Evolutionary conservation across 1,140 invertebrate species (phyloP).

Genomic region (Tetraneura akinire): DNA sequence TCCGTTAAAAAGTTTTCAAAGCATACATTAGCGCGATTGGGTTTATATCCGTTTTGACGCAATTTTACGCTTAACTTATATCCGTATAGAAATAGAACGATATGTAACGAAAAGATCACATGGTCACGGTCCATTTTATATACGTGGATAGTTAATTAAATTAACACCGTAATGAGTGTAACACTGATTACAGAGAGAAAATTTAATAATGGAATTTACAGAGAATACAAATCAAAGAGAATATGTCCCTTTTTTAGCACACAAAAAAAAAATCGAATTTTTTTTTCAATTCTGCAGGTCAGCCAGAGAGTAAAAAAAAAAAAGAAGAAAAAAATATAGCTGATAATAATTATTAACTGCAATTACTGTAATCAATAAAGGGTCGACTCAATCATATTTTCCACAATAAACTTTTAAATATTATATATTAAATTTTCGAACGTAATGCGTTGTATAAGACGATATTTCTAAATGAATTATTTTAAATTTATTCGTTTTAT

Average conservation of each 20-base stretch:
- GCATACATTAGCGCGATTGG: neutral
- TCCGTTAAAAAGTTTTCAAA: neutral
- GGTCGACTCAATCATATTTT: neutral
- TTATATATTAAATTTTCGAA: too few species aligned
- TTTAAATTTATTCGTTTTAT: too few species aligned
- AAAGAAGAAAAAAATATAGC: neutral
- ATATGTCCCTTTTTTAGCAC: neutral
- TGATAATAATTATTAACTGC: neutral
- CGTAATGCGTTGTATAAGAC: too few species aligned
- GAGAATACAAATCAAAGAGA: constrained; percentile 36
- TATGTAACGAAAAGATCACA: neutral
- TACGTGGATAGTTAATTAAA: constrained; percentile 24
- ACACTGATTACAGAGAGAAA: constrained; percentile 22
- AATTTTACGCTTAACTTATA: neutral
- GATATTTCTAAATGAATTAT: too few species aligned
- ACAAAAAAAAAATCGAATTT: too few species aligned
- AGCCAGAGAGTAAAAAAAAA: neutral
- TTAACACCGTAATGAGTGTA: constrained; percentile 20
- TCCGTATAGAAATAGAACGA: neutral
- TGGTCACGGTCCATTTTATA: too few species aligned
- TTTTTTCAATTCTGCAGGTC: constrained; percentile 7
- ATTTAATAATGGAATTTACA: neutral
- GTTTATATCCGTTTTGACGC: neutral
- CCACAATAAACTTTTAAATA: neutral
- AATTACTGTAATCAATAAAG: constrained; percentile 24